Evolutionary conservation across 2,888 invertebrate genomes (phyloP).

Genomic region (Tolmerus cingulatus): DNA sequence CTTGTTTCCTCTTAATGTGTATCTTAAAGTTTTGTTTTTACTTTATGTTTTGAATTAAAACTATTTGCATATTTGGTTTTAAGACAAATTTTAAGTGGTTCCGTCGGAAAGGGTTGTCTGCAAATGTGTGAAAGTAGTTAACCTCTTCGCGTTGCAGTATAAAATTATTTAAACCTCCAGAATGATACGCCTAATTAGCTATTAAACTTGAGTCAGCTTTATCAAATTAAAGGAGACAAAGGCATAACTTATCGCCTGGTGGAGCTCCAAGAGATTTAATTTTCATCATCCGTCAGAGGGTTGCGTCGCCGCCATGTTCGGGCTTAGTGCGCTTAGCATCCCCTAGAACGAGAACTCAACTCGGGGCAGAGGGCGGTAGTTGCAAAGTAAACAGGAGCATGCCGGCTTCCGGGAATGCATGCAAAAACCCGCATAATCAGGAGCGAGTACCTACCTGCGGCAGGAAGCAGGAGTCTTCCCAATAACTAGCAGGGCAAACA

Average conservation of each 20-base stretch:
- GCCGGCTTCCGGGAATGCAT: not conserved
- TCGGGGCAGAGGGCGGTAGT: not conserved
- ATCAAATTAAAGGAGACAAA: not conserved
- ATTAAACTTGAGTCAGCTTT: not conserved
- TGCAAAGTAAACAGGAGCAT: not conserved
- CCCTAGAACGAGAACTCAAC: not conserved
- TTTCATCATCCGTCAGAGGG: not conserved
- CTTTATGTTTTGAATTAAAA: no score
- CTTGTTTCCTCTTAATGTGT: no score
- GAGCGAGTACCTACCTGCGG: not conserved
- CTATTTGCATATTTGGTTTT: no score
- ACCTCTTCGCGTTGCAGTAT: not conserved
- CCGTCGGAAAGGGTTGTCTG: not conserved
- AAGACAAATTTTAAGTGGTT: no score
- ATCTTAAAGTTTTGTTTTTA: no score
- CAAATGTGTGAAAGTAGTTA: no score
- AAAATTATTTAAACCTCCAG: not conserved
- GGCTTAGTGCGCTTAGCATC: not conserved
- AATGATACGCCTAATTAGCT: not conserved
- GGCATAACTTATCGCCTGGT: not conserved
- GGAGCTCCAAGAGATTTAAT: not conserved
- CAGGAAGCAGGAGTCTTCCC: not conserved
- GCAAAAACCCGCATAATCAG: not conserved
- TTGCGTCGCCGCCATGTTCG: not conserved
- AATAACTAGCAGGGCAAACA: not conserved